Evolutionary conservation across 2,113 vertebrate species (phyloP), one percentile per base, ranked within the genome.

Genomic region (Rhinolophus sinicus): DNA sequence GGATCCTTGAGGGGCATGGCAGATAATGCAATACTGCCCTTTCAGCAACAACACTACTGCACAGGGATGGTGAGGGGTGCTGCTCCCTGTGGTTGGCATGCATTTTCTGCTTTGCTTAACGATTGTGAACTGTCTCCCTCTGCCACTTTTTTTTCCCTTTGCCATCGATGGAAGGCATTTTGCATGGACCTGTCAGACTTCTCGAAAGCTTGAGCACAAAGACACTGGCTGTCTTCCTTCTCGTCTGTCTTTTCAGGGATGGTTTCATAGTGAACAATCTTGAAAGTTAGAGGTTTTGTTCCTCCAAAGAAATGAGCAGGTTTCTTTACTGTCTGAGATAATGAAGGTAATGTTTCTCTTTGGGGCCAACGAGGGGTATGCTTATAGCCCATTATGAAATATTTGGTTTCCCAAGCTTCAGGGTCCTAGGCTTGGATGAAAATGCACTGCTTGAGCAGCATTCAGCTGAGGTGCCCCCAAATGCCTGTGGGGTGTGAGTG

Each of bases 401-500:
- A 52, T 1, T 5, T 9, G 13, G 8, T 30, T 82, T 83, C 16
- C 22, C 22, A 11, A 8, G 67, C 12, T 30, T 0, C 7, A 4
- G 11, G 2, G 26, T 64, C 47, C 47, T 54, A 11, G 28, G 24
- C 12, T 44, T 0, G 5, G 56, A 19, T 26, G 12, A 35, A 52
- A 6, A 80, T 19, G 9, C 5, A 14, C 13, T 33, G 6, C 6
- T 33, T 8, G 13, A 8, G 13, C 3, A 13, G 15, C 11, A 6
- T 4, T 0, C 8, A 3, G 2, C 24, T 1, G 1, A 19, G 8
- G 22, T 26, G 11, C 47, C 28, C 54, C n/a, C 18, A 2, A 19
- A 16, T 4, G 21, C 15, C 58, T 1, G 2, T 10, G 15, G 19
- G 7, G 19, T 1, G 0, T 47, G 47, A 14, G 12, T 19, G 13